A percentile compares a stretch with the other conserved stretches of the same genome.
phyloP scores from a whole-genome alignment of 2,888 invertebrate species.

The Drosophila quinaria region DNA sequence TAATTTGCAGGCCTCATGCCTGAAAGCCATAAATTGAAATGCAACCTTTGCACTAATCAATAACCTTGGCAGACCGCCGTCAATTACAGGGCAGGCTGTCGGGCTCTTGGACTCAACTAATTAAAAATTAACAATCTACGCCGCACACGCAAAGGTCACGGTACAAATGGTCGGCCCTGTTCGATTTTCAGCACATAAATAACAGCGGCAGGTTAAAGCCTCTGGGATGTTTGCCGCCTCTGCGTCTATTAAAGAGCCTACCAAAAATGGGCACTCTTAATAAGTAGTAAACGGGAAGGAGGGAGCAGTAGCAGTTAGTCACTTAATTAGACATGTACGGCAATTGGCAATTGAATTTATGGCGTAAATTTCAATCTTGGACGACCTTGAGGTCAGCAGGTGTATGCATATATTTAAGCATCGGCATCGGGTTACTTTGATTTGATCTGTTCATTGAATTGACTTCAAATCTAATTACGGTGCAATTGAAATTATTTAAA shows the following conservation, averaged over 20 bases:
- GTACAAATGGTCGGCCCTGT: slow-evolving; percentile 32
- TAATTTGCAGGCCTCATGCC: slow-evolving; percentile 42
- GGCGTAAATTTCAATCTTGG: slow-evolving; percentile 16
- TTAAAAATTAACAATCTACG: slow-evolving; percentile 79
- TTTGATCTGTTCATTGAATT: slow-evolving; percentile 19
- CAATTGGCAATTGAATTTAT: slow-evolving; percentile 58
- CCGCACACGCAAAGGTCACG: slow-evolving; percentile 77
- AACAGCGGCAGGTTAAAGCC: slow-evolving; percentile 29
- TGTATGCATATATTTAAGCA: slow-evolving; percentile 5
- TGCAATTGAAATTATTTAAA: slow-evolving; percentile 60
- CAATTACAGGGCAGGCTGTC: slow-evolving; percentile 42
- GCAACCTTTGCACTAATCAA: slow-evolving; percentile 72
- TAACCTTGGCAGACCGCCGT: slow-evolving; percentile 55
- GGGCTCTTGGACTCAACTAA: slow-evolving; percentile 52
- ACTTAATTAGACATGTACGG: slow-evolving; percentile 54
- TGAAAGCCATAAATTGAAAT: slow-evolving; percentile 72
- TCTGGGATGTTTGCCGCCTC: not conserved
- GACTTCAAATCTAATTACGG: slow-evolving; percentile 58
- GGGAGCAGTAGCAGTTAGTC: slow-evolving; percentile 8
- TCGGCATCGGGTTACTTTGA: slow-evolving; percentile 12
- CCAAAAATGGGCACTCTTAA: slow-evolving; percentile 12
- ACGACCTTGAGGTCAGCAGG: slow-evolving; percentile 60
- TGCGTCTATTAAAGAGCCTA: not conserved
- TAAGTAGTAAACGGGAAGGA: not conserved
- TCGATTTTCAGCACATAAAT: slow-evolving; percentile 64